Evolutionary conservation across 2,888 invertebrate species (phyloP), one percentile per base, ranked within the genome.

Genomic region (Caenorhabditis uteleia): DNA sequence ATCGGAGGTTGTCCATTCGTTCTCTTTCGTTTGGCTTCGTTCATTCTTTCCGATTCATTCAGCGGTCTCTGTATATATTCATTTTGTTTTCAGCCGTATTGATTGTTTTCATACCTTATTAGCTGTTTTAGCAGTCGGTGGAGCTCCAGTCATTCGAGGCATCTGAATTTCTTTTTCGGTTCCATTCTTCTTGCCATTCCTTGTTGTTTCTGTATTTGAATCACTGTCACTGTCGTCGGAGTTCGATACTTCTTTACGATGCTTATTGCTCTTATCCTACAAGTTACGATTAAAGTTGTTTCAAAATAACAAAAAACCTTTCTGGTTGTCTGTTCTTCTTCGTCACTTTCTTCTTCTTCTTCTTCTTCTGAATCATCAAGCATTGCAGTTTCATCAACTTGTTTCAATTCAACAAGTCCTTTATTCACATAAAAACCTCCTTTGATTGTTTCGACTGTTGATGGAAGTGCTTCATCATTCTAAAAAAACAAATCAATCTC

Each of bases 361-460:
- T 7, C 7, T 14, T 14, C 5, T 34, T 34, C 34, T 6, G 18
- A 4, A 16, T 36, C 36, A 36, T 36, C n/a, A n/a, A n/a, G n/a
- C n/a, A n/a, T n/a, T n/a, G n/a, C n/a, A n/a, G n/a, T n/a, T 36
- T 36, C 18, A 40, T 8, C 39, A 6, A 26, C 12, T 18, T 33
- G 29, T 33, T 23, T 45, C 10, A 45, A 29, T 29, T 45, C 45
- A 4, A 45, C 21, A 4, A 12, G n/a, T 45, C 45, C 45, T 18
- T 21, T 14, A 45, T 45, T 45, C 4, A 45, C 45, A 45, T 45
- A 45, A 23, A 45, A 45, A 23, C 45, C 45, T 16, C 45, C 45
- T 23, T 45, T 45, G 3, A 45, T 16, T 20, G 45, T 45, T 31
- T 45, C 45, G 31, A 45, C 33, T 33, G 45, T 45, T 20, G 45